phyloP scores from a whole-genome alignment of 2,797 vertebrate species.

The Phaenicophaeus curvirostris region DNA sequence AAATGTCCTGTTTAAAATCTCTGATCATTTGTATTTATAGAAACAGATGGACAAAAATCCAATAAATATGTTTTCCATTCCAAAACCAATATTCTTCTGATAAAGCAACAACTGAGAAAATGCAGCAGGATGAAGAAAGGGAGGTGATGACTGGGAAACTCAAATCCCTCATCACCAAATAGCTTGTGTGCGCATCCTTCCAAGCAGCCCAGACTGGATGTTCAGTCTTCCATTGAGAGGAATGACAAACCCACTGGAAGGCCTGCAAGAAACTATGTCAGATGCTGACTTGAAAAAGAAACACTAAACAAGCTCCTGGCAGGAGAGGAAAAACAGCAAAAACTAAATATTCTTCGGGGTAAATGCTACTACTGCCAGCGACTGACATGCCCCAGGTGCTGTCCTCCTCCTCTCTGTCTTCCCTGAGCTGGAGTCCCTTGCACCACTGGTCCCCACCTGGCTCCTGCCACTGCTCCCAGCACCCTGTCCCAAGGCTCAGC shows the following conservation, averaged over 20 bases:
- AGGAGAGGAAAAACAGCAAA: not conserved
- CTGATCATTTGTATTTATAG: not conserved
- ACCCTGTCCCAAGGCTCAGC: not conserved
- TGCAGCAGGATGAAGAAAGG: not conserved
- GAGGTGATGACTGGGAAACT: not conserved
- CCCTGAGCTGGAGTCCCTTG: rapidly evolving
- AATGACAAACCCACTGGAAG: not conserved
- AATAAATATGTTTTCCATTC: not conserved
- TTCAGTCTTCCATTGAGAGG: not conserved
- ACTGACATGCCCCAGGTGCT: not conserved
- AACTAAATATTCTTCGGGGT: rapidly evolving
- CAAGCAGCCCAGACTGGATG: not conserved
- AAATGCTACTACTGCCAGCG: not conserved
- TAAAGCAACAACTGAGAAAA: constrained; percentile 1
- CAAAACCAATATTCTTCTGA: not conserved
- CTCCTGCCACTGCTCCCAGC: not conserved
- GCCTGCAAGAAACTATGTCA: not conserved
- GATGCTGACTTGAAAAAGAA: not conserved
- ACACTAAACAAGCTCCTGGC: not conserved
- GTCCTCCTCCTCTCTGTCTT: not conserved
- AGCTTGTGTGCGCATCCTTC: not conserved
- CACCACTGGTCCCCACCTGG: not conserved
- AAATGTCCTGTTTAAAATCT: not conserved
- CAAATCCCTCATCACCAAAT: not conserved
- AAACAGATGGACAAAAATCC: not conserved